A percentile compares a stretch with the other conserved stretches of the same genome.
Evolutionary conservation across 2,797 vertebrate species (phyloP).

Genomic region (Pteropus rufus): DNA sequence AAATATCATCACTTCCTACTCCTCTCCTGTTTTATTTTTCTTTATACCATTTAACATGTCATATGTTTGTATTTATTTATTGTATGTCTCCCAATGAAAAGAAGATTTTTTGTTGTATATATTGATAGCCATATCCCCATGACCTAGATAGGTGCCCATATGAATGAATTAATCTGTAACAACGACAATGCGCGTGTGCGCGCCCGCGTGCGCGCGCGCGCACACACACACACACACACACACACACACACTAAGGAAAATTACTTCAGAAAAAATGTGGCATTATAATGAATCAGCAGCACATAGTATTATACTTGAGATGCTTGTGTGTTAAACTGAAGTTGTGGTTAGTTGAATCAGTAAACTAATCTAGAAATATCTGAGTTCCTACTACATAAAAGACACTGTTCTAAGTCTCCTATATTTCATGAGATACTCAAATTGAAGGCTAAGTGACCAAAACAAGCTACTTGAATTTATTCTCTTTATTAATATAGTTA

Average conservation of each 20-base stretch:
- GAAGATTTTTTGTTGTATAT: neutral
- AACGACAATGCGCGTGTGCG: no score
- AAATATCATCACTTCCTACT: neutral
- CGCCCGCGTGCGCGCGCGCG: no score
- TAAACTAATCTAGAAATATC: neutral
- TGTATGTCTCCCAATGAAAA: neutral
- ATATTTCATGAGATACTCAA: neutral
- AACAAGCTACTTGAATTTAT: neutral
- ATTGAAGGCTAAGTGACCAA: neutral
- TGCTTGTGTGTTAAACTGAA: neutral
- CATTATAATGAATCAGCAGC: neutral
- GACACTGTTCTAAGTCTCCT: neutral
- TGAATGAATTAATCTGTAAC: neutral
- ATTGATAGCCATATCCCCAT: neutral
- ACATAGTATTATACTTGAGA: neutral
- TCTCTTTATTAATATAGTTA: neutral
- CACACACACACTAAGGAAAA: neutral
- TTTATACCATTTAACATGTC: neutral
- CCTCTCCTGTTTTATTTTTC: neutral
- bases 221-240: neutral
- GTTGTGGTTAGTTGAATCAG: neutral
- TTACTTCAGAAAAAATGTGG: neutral
- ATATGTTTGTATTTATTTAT: neutral
- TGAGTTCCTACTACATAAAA: neutral
- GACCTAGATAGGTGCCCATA: neutral